Evolutionary conservation across 2,113 vertebrate genomes (phyloP).

Genomic region (Podarcis cretensis): DNA sequence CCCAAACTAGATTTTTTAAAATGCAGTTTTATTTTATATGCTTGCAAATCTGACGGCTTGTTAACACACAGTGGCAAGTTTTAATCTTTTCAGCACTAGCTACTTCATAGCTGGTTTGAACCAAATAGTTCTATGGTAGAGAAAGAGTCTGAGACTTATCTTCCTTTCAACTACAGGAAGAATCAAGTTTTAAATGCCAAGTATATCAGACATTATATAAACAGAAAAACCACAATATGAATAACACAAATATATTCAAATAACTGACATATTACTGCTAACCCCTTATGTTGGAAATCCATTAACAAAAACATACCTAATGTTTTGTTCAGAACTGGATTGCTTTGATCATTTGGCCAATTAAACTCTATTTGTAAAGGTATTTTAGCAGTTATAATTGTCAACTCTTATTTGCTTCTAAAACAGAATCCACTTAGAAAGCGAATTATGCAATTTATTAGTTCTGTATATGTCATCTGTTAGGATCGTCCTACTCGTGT

Average conservation of each 20-base stretch:
- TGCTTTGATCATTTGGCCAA: not conserved
- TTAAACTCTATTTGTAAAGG: not conserved
- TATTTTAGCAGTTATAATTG: not conserved
- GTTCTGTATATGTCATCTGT: not conserved
- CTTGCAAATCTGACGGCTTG: not conserved
- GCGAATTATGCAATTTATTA: not conserved
- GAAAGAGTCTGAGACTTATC: not conserved
- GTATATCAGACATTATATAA: not conserved
- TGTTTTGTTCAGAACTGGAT: not conserved
- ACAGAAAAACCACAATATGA: not conserved
- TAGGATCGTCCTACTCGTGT: too few relatives aligned
- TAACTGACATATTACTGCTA: not conserved
- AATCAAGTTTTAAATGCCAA: too few relatives aligned
- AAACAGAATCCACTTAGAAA: not conserved
- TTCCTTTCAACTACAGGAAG: not conserved
- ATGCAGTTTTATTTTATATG: not conserved
- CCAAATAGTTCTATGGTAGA: not conserved
- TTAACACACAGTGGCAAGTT: not conserved
- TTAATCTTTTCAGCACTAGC: not conserved
- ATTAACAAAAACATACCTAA: not conserved
- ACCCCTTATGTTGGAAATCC: not conserved
- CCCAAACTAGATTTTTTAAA: too few relatives aligned
- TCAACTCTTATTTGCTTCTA: not conserved
- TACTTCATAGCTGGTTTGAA: not conserved
- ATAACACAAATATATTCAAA: not conserved